Evolutionary conservation across 53 echinoderm and acorn worm species (phyloP), one percentile per base, ranked within the genome.

Genomic region (Antedon mediterranea): DNA sequence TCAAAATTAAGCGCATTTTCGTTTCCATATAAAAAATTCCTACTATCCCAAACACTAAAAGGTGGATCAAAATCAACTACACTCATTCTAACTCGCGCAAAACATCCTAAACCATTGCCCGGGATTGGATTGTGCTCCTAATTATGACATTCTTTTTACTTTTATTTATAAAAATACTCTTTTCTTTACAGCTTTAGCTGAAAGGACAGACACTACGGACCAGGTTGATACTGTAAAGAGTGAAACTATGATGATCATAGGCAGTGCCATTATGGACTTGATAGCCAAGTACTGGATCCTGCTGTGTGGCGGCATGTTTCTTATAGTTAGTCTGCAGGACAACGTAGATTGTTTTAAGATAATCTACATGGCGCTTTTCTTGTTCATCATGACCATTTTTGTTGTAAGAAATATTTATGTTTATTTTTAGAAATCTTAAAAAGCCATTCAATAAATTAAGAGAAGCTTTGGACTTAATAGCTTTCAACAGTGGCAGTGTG

Each of bases 211-310:
- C 2, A 80, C 57, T 28, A 80, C 84, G 2, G 80, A 82, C 31
- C 57, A 78, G 0, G 43, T 76, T 0, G 81, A 79, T 42, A 32
- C 76, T 27, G 85, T 85, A n/a, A 83, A 98, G 43, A 98, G 98
- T 73, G 90, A 88, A 80, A 90, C 90, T 18, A 92, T 98, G 92
- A 81, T 83, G 14, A 79, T 84, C 33, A 43, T 98, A 26, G 98
- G 98, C 0, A 74, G 18, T 1, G 86, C 81, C 30, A 75, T 92
- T 70, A 37, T 72, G 28, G 74, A 74, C n/a, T 32, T 98, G 44
- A 84, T 92, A 57, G 84, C 86, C 31, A 98, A 98, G 85, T 98
- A 98, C 78, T 98, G 98, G 98, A 98, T 98, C 57, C 82, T 92
- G 81, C 79, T 98, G 14, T 90, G 88, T 29, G 90, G 82, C 0